Percentiles rank a stretch among this genome's conserved stretches.
Evolutionary conservation across 1,140 invertebrate genomes (phyloP).

Genomic region (Stratiolaelaps scimitus): DNA sequence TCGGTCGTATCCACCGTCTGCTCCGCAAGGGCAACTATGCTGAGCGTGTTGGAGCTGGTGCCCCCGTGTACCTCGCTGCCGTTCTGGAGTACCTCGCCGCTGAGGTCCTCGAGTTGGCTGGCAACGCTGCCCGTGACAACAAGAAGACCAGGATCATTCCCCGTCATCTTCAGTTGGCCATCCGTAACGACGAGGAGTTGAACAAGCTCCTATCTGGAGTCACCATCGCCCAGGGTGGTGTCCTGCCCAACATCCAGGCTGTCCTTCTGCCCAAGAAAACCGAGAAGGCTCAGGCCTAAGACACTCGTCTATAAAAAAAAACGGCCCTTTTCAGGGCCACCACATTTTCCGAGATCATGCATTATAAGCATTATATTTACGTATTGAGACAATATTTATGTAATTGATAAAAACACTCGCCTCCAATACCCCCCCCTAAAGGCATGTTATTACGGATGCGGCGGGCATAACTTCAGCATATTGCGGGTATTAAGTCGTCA

Average conservation of each 20-base stretch:
- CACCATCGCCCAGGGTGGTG: slow-evolving; percentile 57
- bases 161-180: slow-evolving; percentile 46
- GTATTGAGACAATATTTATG: no score
- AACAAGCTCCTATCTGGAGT: slow-evolving; percentile 47
- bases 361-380: no score
- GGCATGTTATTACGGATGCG: no score
- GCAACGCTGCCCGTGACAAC: slow-evolving; percentile 57
- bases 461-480: no score
- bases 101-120: slow-evolving; percentile 50
- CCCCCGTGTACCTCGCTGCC: slow-evolving; percentile 42
- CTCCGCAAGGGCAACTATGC: slow-evolving; percentile 45
- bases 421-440: no score
- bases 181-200: slow-evolving; percentile 45
- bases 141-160: slow-evolving; percentile 48
- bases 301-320: not conserved
- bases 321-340: slow-evolving; percentile 27
- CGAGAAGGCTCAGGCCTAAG: slow-evolving; percentile 35
- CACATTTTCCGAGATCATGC: not conserved
- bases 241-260: slow-evolving; percentile 61
- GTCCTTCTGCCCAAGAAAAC: slow-evolving; percentile 56
- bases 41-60: slow-evolving; percentile 54
- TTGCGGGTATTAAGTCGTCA: no score
- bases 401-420: no score
- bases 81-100: slow-evolving; percentile 43
- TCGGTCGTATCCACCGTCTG: slow-evolving; percentile 42